These are phyloP conservation scores for Lasioglossum malachurum DNA, from an alignment of 2,888 invertebrate genomes.

Conservation along the genomic window DNA sequence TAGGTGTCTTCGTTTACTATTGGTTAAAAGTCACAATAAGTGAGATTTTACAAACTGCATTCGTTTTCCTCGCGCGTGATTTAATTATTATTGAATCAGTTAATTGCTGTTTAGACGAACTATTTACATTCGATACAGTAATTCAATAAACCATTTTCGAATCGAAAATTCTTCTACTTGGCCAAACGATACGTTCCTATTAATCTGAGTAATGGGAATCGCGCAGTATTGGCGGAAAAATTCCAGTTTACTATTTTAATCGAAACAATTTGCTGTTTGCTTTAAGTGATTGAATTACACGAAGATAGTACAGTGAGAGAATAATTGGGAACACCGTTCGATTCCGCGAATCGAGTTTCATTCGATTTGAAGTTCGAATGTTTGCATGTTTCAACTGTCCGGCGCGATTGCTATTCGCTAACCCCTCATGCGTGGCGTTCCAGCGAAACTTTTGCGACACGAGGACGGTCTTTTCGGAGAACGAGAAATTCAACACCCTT, in stretches of 20 bases:
- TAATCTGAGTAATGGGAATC: background rate
- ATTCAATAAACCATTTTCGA: background rate
- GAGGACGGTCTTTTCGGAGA: background rate
- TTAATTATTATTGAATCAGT: background rate
- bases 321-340: slow-evolving; percentile 4
- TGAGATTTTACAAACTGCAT: background rate
- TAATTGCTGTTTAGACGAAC: background rate
- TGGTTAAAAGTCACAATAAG: too few species aligned
- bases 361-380: slow-evolving; percentile 10
- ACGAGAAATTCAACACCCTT: slow-evolving; percentile 12
- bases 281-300: slow-evolving; percentile 1
- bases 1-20: background rate
- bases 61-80: background rate
- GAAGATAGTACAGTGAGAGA: background rate
- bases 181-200: background rate
- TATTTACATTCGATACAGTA: background rate
- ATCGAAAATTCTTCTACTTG: background rate
- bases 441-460: background rate
- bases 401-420: background rate
- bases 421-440: background rate
- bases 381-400: background rate
- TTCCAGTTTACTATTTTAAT: background rate
- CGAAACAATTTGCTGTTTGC: slow-evolving; percentile 6
- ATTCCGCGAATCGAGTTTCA: background rate
- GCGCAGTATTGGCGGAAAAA: background rate